Evolutionary conservation across 2,797 vertebrate genomes (phyloP), one percentile per base, ranked within the genome.

Genomic region (Geranospiza caerulescens): DNA sequence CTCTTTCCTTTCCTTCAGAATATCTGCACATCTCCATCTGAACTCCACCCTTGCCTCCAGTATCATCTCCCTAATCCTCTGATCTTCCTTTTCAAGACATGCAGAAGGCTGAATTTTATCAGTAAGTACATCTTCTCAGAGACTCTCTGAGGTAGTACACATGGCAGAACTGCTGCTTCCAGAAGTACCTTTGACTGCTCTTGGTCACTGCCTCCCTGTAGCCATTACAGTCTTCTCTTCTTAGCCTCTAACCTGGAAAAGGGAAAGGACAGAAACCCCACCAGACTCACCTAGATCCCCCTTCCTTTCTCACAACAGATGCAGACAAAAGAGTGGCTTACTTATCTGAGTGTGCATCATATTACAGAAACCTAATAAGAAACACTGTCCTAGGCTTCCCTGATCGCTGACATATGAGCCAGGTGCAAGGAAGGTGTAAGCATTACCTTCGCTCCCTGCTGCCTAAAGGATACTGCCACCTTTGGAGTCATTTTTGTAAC

Each of bases 311-410:
- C 75, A 68, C 36, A 90, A 60, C 18, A 58, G 38, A 62, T n/a
- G 15, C 33, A 45, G 72, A 68, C 21, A 25, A 18, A 36, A 22
- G 4, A 19, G 44, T 15, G 38, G 8, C 22, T 89, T 47, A 74
- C 89, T 97, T 97, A 96, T 92, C 95, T 84, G 22, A 47, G 44
- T 53, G 55, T 53, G 96, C 88, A 87, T 96, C 88, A 15, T 73
- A 63, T 96, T 97, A 95, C 97, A 87, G 96, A 96, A 97, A 96
- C 93, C 83, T 80, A 89, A 78, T 95, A 96, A 96, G 96, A 89
- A 96, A 96, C 88, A 74, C 42, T 92, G 95, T 90, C 91, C 91
- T 48, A 96, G 71, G 44, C 97, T 93, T 96, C 74, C 91, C 92
- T 94, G 92, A 82, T 76, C n/a, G 0, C 55, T 89, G 95, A 96